Percentiles rank a stretch among this genome's conserved stretches.
Conservation (phyloP, 2,113 vertebrate species). For the Sardina pilchardus region DNA sequence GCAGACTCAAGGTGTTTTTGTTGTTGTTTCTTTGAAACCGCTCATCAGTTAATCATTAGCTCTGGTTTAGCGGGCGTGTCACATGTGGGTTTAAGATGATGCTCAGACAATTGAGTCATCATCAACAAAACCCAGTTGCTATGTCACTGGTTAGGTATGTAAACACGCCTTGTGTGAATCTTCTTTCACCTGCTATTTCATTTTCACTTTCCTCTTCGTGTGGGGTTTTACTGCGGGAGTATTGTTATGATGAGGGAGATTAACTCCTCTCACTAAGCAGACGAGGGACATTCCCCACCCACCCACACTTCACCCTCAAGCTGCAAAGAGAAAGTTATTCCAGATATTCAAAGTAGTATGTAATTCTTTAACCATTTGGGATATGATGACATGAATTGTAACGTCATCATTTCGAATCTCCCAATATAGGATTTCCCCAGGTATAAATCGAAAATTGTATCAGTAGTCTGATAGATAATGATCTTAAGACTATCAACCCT, state of each 20-base stretch:
- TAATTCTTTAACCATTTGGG: neutral
- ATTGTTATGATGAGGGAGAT: neutral
- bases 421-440: neutral
- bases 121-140: neutral
- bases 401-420: neutral
- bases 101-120: neutral
- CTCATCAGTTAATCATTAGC: too few relatives aligned
- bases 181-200: neutral
- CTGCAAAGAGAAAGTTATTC: neutral
- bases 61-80: too few relatives aligned
- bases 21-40: too few relatives aligned
- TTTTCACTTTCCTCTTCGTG: neutral
- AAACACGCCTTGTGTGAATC: neutral
- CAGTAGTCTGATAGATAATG: neutral
- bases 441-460: neutral
- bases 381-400: neutral
- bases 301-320: neutral
- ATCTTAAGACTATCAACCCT: too few relatives aligned
- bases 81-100: too few relatives aligned
- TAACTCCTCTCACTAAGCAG: neutral
- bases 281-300: neutral
- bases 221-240: slow-evolving; percentile 3
- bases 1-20: too few relatives aligned
- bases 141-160: neutral
- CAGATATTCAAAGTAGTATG: neutral